Evolutionary conservation across 2,888 invertebrate species (phyloP).

Genomic region (Dermolepida albohirtum): DNA sequence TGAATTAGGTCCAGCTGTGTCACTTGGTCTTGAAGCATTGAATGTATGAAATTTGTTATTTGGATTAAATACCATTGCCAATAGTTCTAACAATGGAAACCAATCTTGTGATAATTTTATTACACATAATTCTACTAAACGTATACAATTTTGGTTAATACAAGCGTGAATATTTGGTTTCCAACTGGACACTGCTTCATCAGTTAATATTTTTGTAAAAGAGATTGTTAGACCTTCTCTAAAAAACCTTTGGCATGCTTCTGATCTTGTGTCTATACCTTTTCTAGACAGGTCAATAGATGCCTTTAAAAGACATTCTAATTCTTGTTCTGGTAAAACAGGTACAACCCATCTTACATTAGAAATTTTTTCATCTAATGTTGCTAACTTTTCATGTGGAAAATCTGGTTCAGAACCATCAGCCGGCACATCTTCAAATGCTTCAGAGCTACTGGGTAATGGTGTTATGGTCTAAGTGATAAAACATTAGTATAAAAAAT

Average conservation of each 20-base stretch:
- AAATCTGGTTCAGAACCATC: conserved; percentile 75
- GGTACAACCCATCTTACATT: conserved; percentile 97
- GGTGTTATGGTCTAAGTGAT: conserved; percentile 37
- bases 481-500: conserved; percentile 5
- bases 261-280: conserved; percentile 90
- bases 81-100: conserved; percentile 89
- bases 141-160: conserved; percentile 93
- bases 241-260: conserved; percentile 94
- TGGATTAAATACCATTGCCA: conserved; percentile 95
- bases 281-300: conserved; percentile 88
- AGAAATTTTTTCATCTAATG: conserved; percentile 95
- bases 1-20: conserved; percentile 73
- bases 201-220: conserved; percentile 96
- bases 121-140: conserved; percentile 92
- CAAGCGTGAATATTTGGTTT: conserved; percentile 96
- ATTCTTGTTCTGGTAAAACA: conserved; percentile 94
- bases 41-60: conserved; percentile 95
- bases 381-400: conserved; percentile 87
- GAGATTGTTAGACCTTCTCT: conserved; percentile 93
- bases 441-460: conserved; percentile 48
- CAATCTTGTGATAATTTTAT: conserved; percentile 91
- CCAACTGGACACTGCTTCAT: conserved; percentile 98
- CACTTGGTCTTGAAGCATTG: conserved; percentile 82
- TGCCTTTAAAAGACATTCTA: conserved; percentile 90
- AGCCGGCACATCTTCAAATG: conserved; percentile 49